These are phyloP conservation scores for Sturnus vulgaris DNA, from an alignment of 2,113 vertebrate genomes.

Conservation along the genomic window DNA sequence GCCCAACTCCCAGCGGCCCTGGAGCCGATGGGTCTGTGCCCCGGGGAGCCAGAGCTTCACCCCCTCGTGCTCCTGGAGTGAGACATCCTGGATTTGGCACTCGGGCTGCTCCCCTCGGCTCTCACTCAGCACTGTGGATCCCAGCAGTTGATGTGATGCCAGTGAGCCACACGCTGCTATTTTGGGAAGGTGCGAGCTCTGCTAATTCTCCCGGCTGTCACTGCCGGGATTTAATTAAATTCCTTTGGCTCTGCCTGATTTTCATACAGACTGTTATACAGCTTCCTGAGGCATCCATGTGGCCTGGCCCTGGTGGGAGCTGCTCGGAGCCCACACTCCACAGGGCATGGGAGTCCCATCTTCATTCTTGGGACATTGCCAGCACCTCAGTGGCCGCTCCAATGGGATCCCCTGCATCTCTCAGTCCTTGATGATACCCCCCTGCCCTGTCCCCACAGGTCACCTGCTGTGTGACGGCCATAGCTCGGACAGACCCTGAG, in stretches of 20 bases:
- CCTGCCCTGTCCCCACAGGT: constrained; percentile 49
- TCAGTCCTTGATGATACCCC: neutral
- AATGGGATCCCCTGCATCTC: fast-evolving
- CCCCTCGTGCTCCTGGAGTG: fast-evolving
- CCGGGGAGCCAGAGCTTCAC: fast-evolving
- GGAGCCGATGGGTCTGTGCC: neutral
- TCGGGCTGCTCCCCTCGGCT: neutral
- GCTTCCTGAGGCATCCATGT: constrained; percentile 19
- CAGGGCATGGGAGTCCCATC: neutral
- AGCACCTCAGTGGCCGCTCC: neutral
- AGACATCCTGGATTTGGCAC: neutral
- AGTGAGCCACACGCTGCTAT: constrained; percentile 58
- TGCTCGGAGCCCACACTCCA: fast-evolving
- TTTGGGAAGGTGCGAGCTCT: constrained; percentile 52
- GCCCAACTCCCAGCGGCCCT: neutral
- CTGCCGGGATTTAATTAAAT: constrained; percentile 51
- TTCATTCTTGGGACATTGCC: neutral
- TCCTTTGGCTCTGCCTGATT: constrained; percentile 54
- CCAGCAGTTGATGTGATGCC: constrained; percentile 44
- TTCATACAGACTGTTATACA: constrained; percentile 34
- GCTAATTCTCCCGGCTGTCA: constrained; percentile 65
- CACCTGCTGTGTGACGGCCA: constrained; percentile 73
- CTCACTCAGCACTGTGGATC: neutral
- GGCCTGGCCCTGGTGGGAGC: fast-evolving
- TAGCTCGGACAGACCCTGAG: constrained; percentile 84